These are phyloP conservation scores for Ascidia mentula DNA, from an alignment of 23 tunicate species.

Conservation along the genomic window DNA sequence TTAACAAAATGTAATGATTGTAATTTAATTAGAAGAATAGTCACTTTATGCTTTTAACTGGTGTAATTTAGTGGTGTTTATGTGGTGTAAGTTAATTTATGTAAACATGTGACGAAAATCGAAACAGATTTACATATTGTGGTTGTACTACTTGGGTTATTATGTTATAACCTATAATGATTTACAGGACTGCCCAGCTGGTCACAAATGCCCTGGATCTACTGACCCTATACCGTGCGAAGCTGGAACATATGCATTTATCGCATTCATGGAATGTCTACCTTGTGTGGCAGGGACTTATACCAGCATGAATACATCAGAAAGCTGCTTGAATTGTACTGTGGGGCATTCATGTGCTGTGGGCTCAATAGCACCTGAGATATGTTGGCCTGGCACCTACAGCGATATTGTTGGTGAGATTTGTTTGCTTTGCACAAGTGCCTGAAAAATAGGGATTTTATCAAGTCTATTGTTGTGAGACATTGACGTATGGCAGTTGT, in stretches of 20 bases:
- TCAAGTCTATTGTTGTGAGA: background rate
- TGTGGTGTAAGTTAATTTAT: too few species aligned
- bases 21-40: too few species aligned
- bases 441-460: background rate
- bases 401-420: conserved; percentile 53
- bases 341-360: conserved; percentile 62
- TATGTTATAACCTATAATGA: too few species aligned
- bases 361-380: conserved; percentile 18
- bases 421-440: conserved; percentile 1
- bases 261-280: conserved; percentile 18
- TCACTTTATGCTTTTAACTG: too few species aligned
- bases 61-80: too few species aligned
- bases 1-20: too few species aligned
- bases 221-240: conserved; percentile 47
- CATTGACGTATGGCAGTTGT: background rate
- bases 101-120: too few species aligned
- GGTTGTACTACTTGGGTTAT: too few species aligned
- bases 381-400: conserved; percentile 59
- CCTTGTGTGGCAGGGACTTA: conserved; percentile 58
- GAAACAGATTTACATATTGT: too few species aligned
- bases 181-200: conserved; percentile 56
- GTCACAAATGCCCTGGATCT: conserved; percentile 53
- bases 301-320: conserved; percentile 33
- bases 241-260: conserved; percentile 39
- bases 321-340: conserved; percentile 42